Base-by-base conservation (phyloP, 1,140 invertebrate genomes). In the Ceratitis capitata region DNA sequence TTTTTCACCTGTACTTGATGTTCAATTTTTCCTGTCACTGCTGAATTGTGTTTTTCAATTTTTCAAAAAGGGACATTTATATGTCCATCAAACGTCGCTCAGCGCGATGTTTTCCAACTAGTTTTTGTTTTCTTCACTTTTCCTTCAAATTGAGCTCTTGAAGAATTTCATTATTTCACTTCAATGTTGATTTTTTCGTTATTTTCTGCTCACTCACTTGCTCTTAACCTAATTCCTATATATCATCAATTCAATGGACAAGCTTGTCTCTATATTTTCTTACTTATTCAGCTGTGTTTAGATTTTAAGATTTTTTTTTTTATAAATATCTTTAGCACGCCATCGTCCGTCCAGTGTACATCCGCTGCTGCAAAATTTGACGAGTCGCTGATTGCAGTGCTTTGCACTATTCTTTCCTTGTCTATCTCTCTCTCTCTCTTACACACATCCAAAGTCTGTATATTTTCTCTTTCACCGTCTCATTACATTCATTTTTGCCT, bases 231-330 rank as follows among this genome's bases (percentile, higher is more conserved):
- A 42, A 78, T 45, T 69, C 9, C 69, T 78, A 32, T 23, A 26
- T 10, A 78, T 78, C 39, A 78, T 78, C 69, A 47, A 78, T 78
- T 78, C 42, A 78, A 78, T 10, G 39, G 9, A 45, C 32, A 78
- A 78, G 23, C 39, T 78, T 78, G 39, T 39, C 69, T 39, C 69
- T 23, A 78, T 19, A 42, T 45, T 32, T 12, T 19, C 39, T 45
- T 47, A 19, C 32, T 35, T 69, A 23, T 32, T 39, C 9, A 16
- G 29, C 2, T 78, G 39, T 45, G 19, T 45, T 78, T 78, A 42
- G 16, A 26, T 26, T 53, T 61, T 61, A 9, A 47, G 5, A 6
- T 69, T 39, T 19, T 69, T 12, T 56, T 10, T 19, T 56, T 56
- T 47, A 47, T 0, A 47, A 29, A 35, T 69, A n/a, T 69, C 4